phyloP scores from a whole-genome alignment of 1,140 invertebrate species.

The fruit fly (Drosophila melanogaster) region DNA sequence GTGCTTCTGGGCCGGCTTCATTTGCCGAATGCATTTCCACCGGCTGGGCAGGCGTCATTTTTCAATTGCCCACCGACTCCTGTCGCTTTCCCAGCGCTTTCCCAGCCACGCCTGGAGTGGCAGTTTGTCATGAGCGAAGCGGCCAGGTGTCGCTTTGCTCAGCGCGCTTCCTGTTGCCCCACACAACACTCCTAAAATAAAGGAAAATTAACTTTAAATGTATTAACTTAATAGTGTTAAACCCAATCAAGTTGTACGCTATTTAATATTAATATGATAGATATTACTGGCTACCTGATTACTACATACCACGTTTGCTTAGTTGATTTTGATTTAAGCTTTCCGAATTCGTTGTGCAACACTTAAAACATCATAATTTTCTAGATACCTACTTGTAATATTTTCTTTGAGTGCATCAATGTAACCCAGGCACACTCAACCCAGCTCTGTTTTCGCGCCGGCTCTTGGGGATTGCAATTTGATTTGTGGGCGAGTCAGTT shows the following conservation, averaged over 20 bases:
- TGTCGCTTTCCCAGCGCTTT: slow-evolving; percentile 7
- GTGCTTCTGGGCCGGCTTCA: slow-evolving; percentile 54
- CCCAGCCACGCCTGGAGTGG: slow-evolving; percentile 54
- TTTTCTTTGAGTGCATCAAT: slow-evolving; percentile 17
- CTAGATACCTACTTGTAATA: rapidly evolving
- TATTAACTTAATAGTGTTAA: no score
- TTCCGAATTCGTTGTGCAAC: no score
- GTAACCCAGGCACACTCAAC: slow-evolving; percentile 11
- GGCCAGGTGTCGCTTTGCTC: slow-evolving; percentile 45
- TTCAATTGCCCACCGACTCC: slow-evolving; percentile 57
- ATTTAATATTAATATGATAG: no score
- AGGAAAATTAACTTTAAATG: not conserved
- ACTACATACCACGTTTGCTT: no score
- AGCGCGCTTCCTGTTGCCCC: slow-evolving; percentile 46
- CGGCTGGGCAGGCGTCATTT: slow-evolving; percentile 58
- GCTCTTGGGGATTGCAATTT: slow-evolving; percentile 48
- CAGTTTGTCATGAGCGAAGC: slow-evolving; percentile 63
- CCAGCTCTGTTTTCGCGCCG: slow-evolving; percentile 16
- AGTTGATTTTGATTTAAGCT: no score
- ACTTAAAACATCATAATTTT: not conserved
- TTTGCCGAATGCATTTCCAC: slow-evolving; percentile 69
- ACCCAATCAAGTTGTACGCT: no score
- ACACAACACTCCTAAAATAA: slow-evolving; percentile 5
- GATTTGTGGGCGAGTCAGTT: slow-evolving; percentile 43
- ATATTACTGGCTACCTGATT: no score